phyloP scores from a whole-genome alignment of 2,113 vertebrate species.

The Callospermophilus lateralis region DNA sequence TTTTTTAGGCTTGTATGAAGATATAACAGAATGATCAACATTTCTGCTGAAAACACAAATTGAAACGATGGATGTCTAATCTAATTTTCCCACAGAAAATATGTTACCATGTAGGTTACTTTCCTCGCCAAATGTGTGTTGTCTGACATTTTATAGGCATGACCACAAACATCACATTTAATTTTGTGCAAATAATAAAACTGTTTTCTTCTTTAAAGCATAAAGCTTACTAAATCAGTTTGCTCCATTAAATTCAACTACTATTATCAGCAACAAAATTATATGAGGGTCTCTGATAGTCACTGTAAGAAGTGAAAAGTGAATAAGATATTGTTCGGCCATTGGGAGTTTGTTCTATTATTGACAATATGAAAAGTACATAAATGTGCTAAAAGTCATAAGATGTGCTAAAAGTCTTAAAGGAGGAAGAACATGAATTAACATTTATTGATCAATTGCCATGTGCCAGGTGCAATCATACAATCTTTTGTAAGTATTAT shows the following conservation, averaged over 20 bases:
- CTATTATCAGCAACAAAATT: slow-evolving; percentile 23
- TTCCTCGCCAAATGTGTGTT: background rate
- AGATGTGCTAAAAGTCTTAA: background rate
- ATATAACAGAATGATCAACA: background rate
- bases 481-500: background rate
- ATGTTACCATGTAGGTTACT: slow-evolving; percentile 3
- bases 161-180: slow-evolving; percentile 35
- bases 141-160: slow-evolving; percentile 38
- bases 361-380: slow-evolving; percentile 29
- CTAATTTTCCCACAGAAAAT: slow-evolving; percentile 63
- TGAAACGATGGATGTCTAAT: slow-evolving; percentile 61
- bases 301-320: slow-evolving; percentile 39
- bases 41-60: slow-evolving; percentile 53
- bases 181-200: slow-evolving; percentile 56
- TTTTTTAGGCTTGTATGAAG: slow-evolving; percentile 34
- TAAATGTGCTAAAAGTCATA: background rate
- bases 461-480: background rate
- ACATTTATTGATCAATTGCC: slow-evolving; percentile 19
- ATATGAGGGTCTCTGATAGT: background rate
- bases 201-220: slow-evolving; percentile 17
- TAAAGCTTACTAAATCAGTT: slow-evolving; percentile 61
- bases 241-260: slow-evolving; percentile 60
- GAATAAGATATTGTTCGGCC: background rate
- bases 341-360: background rate
- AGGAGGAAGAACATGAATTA: slow-evolving; percentile 33